Percentiles rank a stretch among this genome's conserved stretches.
phyloP scores from a whole-genome alignment of 2,888 invertebrate species.

The Thera britannica region DNA sequence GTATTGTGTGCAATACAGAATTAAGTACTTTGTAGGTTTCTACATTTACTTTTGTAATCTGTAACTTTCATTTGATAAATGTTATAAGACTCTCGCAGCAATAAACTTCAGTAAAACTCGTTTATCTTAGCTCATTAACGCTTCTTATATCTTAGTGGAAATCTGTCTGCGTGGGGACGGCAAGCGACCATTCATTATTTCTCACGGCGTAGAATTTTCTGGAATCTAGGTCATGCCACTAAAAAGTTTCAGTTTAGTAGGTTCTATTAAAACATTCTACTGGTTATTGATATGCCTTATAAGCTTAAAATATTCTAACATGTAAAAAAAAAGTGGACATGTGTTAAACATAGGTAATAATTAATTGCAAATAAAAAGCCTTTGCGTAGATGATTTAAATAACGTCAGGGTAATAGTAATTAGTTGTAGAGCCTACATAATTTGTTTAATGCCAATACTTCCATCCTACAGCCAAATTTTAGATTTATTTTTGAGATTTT shows the following conservation, averaged over 20 bases:
- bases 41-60: constrained; percentile 2
- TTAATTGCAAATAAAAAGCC: no score
- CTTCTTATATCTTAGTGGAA: constrained; percentile 29
- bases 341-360: no score
- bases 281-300: no score
- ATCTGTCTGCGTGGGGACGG: constrained; percentile 27
- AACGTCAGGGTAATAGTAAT: no score
- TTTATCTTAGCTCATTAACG: constrained; percentile 32
- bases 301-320: no score
- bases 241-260: neutral
- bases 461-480: no score
- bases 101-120: constrained; percentile 22
- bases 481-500: no score
- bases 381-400: no score
- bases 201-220: constrained; percentile 12
- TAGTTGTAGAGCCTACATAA: no score
- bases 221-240: constrained; percentile 3
- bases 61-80: constrained; percentile 3
- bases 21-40: neutral
- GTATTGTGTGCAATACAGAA: neutral
- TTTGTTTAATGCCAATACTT: no score
- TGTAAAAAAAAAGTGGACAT: no score
- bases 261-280: no score
- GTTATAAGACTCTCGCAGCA: constrained; percentile 14
- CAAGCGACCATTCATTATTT: constrained; percentile 16